Evolutionary conservation across 2,888 invertebrate genomes (phyloP), one percentile per base, ranked within the genome.

Genomic region (Noctua janthina): DNA sequence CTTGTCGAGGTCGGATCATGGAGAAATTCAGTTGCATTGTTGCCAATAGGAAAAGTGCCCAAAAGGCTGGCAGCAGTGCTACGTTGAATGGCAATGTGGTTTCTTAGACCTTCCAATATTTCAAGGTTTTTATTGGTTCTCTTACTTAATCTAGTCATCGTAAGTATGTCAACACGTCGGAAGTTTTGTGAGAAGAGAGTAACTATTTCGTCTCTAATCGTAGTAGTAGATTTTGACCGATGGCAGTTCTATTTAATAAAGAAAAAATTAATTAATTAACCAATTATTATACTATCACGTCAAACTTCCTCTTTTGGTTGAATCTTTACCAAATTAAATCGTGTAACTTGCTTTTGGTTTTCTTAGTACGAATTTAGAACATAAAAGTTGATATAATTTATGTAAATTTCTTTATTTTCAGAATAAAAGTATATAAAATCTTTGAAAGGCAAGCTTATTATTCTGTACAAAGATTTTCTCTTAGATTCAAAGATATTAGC

Each of bases 341-440:
- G n/a, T 39, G 10, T n/a, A 39, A 39, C 39, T 39, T 39, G 13
- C 17, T 35, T n/a, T 49, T 17, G 46, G 2, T 20, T 51, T 49
- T 78, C 10, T 15, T 4, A 79, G n/a, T 20, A n/a, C 4, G 10
- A 43, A 68, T 62, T 51, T 62, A 43, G 8, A 39, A 35, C 13
- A 46, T 13, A 35, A 20, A 64, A 7, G 8, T 49, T 17, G 75
- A 46, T 49, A 23, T n/a, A 23, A 43, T 51, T 49, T 29, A 59
- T 76, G 3, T 69, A 8, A 64, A 35, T 0, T 29, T 39, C 2
- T 10, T 29, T 70, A 0, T 67, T 81, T 72, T 51, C 73, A 79
- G 78, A 39, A 13, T 72, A 17, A 15, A 82, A 71, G 39, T 84
- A 71, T 39, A 82, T 82, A 39, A 56, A 39, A n/a, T 84, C 86